phyloP scores from a whole-genome alignment of 2,113 vertebrate genomes.

The Apteryx mantelli region DNA sequence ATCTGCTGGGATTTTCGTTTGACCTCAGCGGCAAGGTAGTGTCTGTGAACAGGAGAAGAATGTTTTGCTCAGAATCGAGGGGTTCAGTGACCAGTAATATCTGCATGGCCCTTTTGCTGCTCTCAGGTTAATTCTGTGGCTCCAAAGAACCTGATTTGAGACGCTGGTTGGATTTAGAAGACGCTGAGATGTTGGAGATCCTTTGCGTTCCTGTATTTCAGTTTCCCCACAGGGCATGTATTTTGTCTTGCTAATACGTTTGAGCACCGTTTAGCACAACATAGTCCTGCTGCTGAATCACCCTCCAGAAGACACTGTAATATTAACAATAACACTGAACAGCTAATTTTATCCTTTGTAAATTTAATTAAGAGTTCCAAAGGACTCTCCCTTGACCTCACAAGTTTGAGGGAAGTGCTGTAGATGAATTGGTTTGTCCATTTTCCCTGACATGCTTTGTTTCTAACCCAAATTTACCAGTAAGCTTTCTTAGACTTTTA shows the following conservation, averaged over 20 bases:
- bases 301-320: not conserved
- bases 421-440: not conserved
- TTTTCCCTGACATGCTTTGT: not conserved
- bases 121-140: not conserved
- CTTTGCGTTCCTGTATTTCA: fast-evolving
- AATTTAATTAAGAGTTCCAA: not conserved
- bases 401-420: not conserved
- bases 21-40: not conserved
- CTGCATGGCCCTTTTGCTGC: not conserved
- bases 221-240: not conserved
- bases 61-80: not conserved
- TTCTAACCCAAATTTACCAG: not conserved
- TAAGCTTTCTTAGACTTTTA: not conserved
- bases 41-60: not conserved
- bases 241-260: not conserved
- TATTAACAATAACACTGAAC: not conserved
- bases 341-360: not conserved
- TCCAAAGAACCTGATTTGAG: not conserved
- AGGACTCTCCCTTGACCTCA: not conserved
- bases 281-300: not conserved
- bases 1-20: not conserved
- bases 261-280: not conserved
- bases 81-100: not conserved
- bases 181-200: not conserved
- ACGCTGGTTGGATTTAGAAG: not conserved